phyloP scores from a whole-genome alignment of 2,113 vertebrate genomes.

The Anarhynchus alexandrinus region DNA sequence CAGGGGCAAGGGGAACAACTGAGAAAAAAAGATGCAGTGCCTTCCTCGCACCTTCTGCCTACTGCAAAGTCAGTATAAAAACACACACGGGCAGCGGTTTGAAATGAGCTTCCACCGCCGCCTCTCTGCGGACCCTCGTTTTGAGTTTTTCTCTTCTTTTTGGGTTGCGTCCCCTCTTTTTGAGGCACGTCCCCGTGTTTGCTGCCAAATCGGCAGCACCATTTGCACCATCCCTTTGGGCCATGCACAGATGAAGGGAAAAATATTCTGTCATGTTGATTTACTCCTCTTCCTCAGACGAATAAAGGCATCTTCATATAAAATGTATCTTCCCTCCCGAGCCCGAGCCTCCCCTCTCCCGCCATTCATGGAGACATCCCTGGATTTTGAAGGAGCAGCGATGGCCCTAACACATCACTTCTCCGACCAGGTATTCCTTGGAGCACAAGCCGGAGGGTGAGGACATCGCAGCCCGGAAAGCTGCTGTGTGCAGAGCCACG shows the following conservation, averaged over 20 bases:
- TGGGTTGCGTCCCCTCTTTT: not conserved
- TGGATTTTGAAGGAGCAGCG: not conserved
- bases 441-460: not conserved
- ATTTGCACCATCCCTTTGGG: not conserved
- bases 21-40: not conserved
- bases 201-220: accelerated
- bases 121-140: not conserved
- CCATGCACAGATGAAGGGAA: accelerated
- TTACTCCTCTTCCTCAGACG: not conserved
- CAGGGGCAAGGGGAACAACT: not conserved
- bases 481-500: accelerated
- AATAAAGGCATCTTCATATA: not conserved
- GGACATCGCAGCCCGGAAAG: accelerated
- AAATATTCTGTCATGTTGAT: accelerated
- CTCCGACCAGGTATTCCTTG: not conserved
- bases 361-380: not conserved
- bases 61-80: not conserved
- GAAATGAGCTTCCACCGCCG: not conserved
- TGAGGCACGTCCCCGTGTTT: accelerated
- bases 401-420: not conserved
- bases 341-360: not conserved
- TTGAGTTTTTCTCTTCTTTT: not conserved
- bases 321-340: not conserved
- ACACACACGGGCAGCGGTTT: accelerated
- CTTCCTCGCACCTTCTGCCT: not conserved